Evolutionary conservation across 1,140 invertebrate genomes (phyloP), one percentile per base, ranked within the genome.

Genomic region (Aleiodes sp.): DNA sequence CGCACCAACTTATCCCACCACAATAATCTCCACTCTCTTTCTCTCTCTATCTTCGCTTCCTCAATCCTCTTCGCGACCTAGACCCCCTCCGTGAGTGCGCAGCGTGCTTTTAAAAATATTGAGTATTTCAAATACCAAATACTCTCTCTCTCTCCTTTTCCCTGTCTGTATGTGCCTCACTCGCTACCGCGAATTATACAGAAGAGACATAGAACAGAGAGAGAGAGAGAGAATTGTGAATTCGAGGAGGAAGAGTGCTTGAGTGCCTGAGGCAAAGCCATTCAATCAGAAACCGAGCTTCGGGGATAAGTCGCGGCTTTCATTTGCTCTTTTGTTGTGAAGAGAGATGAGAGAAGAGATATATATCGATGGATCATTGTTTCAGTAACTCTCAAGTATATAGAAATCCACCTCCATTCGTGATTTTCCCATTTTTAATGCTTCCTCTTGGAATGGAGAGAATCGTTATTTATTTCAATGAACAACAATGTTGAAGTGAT

Each of bases 91-190:
- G 2, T 16, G 21, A 16, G 14, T 26, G 8, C 31, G 12, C 46
- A 41, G 70, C 68, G 74, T 76, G 79, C 84, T 86, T 86, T 86
- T 85, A 85, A 86, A 86, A 85, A 86, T 86, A 86, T 86, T 86
- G 84, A 80, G 78, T 82, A 84, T 85, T 84, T 84, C 76, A 82
- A 81, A 86, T 85, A 86, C 78, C 76, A 77, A 82, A 80, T 74
- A 72, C 78, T 61, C 60, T 67, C 39, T 69, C 12, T 39, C 43
- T n/a, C 56, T n/a, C n/a, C n/a, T n/a, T n/a, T n/a, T n/a, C n/a
- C n/a, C n/a, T n/a, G n/a, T n/a, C n/a, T n/a, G n/a, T n/a, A n/a
- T n/a, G n/a, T n/a, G n/a, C n/a, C n/a, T n/a, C n/a, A n/a, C n/a
- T 43, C 39, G 39, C 39, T 43, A 43, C 39, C 19, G 39, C 39